Evolutionary conservation across 2,888 invertebrate species (phyloP), one percentile per base, ranked within the genome.

Genomic region (Trissoscelio sp.): DNA sequence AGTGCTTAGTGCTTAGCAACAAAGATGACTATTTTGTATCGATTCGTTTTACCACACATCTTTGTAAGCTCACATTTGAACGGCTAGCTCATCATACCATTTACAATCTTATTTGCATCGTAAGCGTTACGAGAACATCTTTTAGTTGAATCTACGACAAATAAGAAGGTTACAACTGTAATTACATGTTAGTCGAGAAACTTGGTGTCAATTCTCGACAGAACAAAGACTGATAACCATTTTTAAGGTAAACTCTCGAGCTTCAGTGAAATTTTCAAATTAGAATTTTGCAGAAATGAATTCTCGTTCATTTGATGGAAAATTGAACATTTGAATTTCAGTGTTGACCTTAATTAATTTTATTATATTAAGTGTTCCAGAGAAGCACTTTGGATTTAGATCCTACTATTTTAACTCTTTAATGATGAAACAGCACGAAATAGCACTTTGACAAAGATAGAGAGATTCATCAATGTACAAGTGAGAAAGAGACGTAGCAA

Each of bases 21-120:
- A 66, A 78, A 78, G 58, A 78, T 72, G 64, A 64, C 55, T 78
- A 78, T 78, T 78, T 78, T 78, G 70, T 78, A 78, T 64, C 42
- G 28, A 58, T 57, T 39, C 22, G 18, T 64, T 78, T 78, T 72
- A 64, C 42, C 22, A 48, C 55, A 24, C 57, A 78, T 70, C 46
- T 57, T 78, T 78, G 70, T 78, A 66, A 70, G 57, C 64, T 78
- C 70, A 48, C 44, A 12, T 70, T 70, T 53, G 39, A 78, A 55
- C 12, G 31, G 58, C 48, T 70, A 78, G 57, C 58, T 78, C 64
- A 64, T 57, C 46, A 48, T 62, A 55, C 55, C 51, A 51, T 28
- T 66, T 5, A 28, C 69, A 24, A 74, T 53, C 34, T 46, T 28
- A 55, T 55, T 55, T 64, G 24, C 28, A 66, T 57, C 12, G 22